phyloP scores from a whole-genome alignment of 2,797 vertebrate species.

The Scleropages formosus region DNA sequence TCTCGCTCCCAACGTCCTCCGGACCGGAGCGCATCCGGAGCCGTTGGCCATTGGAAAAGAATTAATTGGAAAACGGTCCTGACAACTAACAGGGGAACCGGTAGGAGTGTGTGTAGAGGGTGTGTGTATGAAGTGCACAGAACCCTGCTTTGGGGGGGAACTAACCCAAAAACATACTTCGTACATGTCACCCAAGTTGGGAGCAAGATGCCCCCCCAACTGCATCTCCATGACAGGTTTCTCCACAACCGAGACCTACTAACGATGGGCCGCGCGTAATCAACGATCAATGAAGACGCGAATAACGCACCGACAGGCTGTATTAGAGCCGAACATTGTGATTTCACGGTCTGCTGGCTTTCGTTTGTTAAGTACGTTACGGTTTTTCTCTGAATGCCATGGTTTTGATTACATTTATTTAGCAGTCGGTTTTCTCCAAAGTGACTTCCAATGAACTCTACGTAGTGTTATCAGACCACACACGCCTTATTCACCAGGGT shows the following conservation, averaged over 20 bases:
- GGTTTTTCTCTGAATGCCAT: background rate
- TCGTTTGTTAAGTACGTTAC: no score
- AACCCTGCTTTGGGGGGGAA: constrained; percentile 36
- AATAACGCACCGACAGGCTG: no score
- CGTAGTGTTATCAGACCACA: no score
- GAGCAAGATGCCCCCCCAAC: background rate
- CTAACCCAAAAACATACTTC: background rate
- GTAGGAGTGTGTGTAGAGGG: background rate
- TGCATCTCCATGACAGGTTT: no score
- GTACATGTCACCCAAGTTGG: constrained; percentile 4
- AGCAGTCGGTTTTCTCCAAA: no score
- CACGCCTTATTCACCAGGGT: no score
- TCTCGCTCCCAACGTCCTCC: constrained; percentile 4
- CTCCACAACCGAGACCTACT: no score
- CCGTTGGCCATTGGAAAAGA: background rate
- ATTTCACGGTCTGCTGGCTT: no score
- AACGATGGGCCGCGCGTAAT: no score
- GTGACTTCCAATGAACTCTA: no score
- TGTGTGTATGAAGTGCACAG: background rate
- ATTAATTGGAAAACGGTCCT: background rate
- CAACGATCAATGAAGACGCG: no score
- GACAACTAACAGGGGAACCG: background rate
- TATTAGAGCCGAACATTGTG: no score
- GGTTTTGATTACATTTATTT: background rate
- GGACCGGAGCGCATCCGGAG: background rate